Percentiles rank a stretch among this genome's conserved stretches.
Conservation (phyloP, 37 sponge, comb jelly and placozoan genomes). For the Cladorhizidae sp. region DNA sequence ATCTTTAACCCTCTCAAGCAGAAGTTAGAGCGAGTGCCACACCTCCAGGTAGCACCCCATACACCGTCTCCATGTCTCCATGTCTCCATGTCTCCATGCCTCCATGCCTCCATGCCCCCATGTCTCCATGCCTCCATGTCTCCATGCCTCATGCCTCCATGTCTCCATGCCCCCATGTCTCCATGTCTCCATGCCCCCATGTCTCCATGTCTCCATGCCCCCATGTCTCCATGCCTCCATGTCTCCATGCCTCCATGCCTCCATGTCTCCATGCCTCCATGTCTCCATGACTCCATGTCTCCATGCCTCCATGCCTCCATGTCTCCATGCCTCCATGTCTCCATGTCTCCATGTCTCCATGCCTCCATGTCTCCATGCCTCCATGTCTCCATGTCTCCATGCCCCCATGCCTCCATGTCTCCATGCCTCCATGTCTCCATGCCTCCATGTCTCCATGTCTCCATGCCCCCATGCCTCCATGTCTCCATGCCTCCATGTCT, state of each 20-base stretch:
- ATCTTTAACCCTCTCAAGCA: conserved; percentile 59
- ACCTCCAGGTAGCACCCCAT: conserved; percentile 43
- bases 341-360: not conserved
- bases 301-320: not conserved
- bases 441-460: not conserved
- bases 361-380: too few species aligned
- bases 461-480: not conserved
- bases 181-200: too few species aligned
- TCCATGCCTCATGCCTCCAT: not conserved
- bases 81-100: not conserved
- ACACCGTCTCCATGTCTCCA: too few species aligned
- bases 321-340: too few species aligned
- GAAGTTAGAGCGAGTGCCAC: conserved; percentile 63
- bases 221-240: not conserved
- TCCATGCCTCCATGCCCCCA: not conserved
- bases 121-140: not conserved
- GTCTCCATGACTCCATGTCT: not conserved
- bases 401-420: too few species aligned
- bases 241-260: not conserved
- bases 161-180: too few species aligned
- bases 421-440: not conserved
- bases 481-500: not conserved
- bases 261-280: not conserved
- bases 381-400: not conserved
- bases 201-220: too few species aligned